Base-by-base conservation (phyloP, 2,797 vertebrate genomes). In the Iguana delicatissima region DNA sequence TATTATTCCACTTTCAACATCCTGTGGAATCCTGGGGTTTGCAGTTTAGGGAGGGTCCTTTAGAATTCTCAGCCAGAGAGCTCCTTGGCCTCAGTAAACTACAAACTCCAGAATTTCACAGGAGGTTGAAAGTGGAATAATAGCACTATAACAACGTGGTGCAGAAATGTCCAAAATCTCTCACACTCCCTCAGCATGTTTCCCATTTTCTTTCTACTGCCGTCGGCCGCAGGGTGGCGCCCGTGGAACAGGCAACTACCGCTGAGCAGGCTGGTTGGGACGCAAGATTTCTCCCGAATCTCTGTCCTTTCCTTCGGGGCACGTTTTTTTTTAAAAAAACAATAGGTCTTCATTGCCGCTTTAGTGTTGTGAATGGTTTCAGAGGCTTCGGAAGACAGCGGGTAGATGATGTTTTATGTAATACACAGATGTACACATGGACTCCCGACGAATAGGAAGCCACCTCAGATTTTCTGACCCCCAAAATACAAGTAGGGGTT, bases 181-280 rank as follows among this genome's bases (percentile, higher is more conserved):
- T 6, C 59, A 62, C 59, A 62, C 16, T 29, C 64, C 16, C 64
- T 59, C 38, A 12, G 42, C 32, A 3, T 10, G 14, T 86, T 64
- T 88, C 24, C 81, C 81, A 93, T 91, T n/a, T 62, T 89, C 92
- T 94, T 92, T 93, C 93, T 96, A 92, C 94, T 85, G 42, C 42
- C 2, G 42, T 46, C 42, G 42, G 89, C 89, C 97, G 20, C 97
- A 95, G 95, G 98, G 96, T 97, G 98, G 98, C 97, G 96, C 96
- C 94, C 93, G 94, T 94, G 90, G 95, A 94, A 97, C 93, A 96
- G 95, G 94, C 93, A 95, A 96, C 95, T 95, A 91, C 74, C 46
- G 9, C 26, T n/a, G 81, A 90, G 46, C 12, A 90, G 77, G 26
- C 29, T 10, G 79, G 26, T 26, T 32, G 13, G n/a, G 14, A 59